Base-by-base conservation (phyloP, 2,888 invertebrate genomes). In the Fragum fragum region DNA sequence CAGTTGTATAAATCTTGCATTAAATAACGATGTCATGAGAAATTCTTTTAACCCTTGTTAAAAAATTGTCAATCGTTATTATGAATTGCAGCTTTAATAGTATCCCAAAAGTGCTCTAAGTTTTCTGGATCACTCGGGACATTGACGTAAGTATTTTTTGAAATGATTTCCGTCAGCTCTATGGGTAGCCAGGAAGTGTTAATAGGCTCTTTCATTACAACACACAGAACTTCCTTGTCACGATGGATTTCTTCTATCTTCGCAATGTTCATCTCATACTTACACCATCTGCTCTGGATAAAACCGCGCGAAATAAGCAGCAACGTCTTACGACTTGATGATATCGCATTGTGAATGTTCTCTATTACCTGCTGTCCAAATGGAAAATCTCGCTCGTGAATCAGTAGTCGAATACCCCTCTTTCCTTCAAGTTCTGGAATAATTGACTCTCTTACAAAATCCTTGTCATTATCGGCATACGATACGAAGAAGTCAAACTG, bases 311-410 rank as follows among this genome's bases (percentile, higher is more conserved):
- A 76, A 66, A 85, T 47, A 2, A 83, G n/a, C 26, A 83, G 69
- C 23, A 85, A 16, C 7, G 85, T 80, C 59, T 74, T 80, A 14
- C 69, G 32, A 14, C 76, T 77, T 14, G 69, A 71, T 39, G 74
- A 59, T 5, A 85, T 76, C 0, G 83, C 85, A 29, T 75, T 32
- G 23, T 77, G 47, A 16, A 85, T 85, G 28, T 83, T 85, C 1
- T 80, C 83, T 53, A 63, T 73, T 16, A 85, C 70, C n/a, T 61
- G 71, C 14, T 73, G 73, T 6, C 80, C 85, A 1, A 70, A 57
- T 23, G 39, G 57, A 39, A 83, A 80, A 73, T 85, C 83, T 1
- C 52, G 3, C 52, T 52, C 52, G 21, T 52, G 52, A 52, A 52
- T 52, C 52, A 52, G 16, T 52, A 52, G 16, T 21, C 52, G 52